Evolutionary conservation across 1,140 invertebrate species (phyloP), one percentile per base, ranked within the genome.

Genomic region (Chlorops oryzae): DNA sequence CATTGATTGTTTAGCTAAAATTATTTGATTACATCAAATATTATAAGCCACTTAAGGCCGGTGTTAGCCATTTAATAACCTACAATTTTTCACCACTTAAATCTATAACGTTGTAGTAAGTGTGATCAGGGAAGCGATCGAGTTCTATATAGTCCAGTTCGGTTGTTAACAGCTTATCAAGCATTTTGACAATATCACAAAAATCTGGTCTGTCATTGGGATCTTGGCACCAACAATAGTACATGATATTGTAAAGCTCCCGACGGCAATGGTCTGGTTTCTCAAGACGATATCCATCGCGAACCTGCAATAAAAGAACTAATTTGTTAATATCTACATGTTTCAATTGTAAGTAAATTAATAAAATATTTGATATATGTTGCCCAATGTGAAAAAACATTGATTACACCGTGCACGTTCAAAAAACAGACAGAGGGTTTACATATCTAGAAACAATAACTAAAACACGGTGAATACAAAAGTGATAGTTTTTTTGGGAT

Each of bases 61-160:
- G n/a, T n/a, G n/a, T n/a, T n/a, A n/a, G n/a, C n/a, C n/a, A n/a
- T n/a, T n/a, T n/a, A n/a, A n/a, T 39, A 6, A 39, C 32, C 48
- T 77, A 88, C 52, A 89, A 67, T 73, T 91, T 90, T 73, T 93
- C 88, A 13, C 87, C 86, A 61, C 88, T 89, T 28, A 91, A 77
- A 77, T 82, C 86, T 52, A 88, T 78, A 57, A 94, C 85, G 65
- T 96, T 96, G 66, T 95, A 95, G 73, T 96, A 95, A 4, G 88
- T 89, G 70, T 94, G 90, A 70, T 96, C 91, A 0, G 92, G 92
- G 70, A 95, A 95, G 49, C 87, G 76, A 62, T 95, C 90, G 15
- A 96, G 75, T 67, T 95, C 88, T 39, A 96, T 93, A 57, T 96
- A 96, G 63, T 94, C 90, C 48, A 88, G 92, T 72, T 94, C 90